phyloP scores from a whole-genome alignment of 2,113 vertebrate genomes.

The Macrotus californicus region DNA sequence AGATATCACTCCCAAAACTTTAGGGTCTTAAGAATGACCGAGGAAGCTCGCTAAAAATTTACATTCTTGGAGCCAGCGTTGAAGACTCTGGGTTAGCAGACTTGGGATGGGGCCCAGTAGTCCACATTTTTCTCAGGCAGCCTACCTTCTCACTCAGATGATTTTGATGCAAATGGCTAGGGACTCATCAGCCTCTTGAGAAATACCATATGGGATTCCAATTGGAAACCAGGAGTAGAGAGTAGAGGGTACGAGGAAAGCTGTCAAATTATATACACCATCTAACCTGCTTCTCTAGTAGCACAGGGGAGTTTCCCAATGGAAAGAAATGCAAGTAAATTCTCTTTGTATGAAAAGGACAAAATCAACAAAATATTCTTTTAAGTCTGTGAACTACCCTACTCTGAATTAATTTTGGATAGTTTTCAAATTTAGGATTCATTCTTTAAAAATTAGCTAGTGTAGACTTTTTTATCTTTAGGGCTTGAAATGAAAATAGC shows the following conservation, averaged over 20 bases:
- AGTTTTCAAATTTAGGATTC: not conserved
- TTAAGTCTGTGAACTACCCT: not conserved
- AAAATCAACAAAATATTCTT: not conserved
- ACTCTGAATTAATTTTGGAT: not conserved
- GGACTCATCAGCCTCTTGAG: not conserved
- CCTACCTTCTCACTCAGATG: not conserved
- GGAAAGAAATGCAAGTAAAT: not conserved
- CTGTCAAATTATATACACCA: not conserved
- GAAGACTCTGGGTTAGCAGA: not conserved
- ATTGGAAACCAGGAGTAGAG: not conserved
- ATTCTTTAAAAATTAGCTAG: not conserved
- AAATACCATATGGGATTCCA: not conserved
- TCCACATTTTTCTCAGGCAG: not conserved
- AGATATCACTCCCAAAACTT: not conserved
- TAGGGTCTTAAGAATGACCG: not conserved
- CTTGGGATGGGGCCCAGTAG: not conserved
- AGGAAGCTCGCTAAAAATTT: not conserved
- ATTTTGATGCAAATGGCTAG: not conserved
- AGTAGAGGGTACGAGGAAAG: not conserved
- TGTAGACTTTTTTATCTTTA: not conserved
- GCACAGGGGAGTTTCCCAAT: not conserved
- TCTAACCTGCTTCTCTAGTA: not conserved
- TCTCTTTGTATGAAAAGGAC: not conserved
- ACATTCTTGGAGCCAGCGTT: not conserved
- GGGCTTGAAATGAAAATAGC: not conserved